Conservation (phyloP, 2,113 vertebrate species). For the Oncorhynchus keta region DNA sequence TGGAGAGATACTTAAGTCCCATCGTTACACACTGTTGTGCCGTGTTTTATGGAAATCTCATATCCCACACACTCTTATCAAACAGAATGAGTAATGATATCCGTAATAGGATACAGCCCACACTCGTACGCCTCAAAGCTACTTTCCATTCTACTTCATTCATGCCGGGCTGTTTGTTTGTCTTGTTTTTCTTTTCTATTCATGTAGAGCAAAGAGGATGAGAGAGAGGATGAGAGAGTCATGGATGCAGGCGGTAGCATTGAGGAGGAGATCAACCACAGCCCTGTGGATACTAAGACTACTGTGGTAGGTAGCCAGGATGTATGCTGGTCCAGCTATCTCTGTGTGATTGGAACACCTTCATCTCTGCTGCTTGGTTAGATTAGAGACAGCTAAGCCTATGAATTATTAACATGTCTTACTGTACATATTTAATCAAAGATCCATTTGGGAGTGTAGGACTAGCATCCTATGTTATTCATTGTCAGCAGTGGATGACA, state of each 20-base stretch:
- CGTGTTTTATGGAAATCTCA: background rate
- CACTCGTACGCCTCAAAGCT: background rate
- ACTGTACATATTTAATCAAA: no score
- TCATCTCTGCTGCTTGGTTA: no score
- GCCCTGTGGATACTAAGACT: conserved; percentile 13
- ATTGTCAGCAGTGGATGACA: no score
- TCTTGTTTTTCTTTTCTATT: background rate
- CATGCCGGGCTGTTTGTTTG: background rate
- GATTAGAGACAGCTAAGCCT: no score
- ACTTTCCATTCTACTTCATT: conserved; percentile 4
- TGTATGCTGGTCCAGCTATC: no score
- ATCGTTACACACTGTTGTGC: background rate
- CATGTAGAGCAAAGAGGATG: conserved; percentile 48
- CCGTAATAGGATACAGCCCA: background rate
- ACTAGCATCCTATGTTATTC: no score
- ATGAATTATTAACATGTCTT: no score
- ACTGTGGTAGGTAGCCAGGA: conserved; percentile 39
- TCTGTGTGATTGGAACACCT: no score
- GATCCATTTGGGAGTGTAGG: no score
- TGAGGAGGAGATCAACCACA: conserved; percentile 13
- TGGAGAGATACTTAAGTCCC: background rate
- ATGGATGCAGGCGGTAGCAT: background rate
- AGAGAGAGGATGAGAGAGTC: conserved; percentile 18
- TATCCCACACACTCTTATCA: background rate
- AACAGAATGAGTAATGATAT: background rate